Base-by-base conservation (phyloP, 2,113 vertebrate species). In the Sciurus niger region DNA sequence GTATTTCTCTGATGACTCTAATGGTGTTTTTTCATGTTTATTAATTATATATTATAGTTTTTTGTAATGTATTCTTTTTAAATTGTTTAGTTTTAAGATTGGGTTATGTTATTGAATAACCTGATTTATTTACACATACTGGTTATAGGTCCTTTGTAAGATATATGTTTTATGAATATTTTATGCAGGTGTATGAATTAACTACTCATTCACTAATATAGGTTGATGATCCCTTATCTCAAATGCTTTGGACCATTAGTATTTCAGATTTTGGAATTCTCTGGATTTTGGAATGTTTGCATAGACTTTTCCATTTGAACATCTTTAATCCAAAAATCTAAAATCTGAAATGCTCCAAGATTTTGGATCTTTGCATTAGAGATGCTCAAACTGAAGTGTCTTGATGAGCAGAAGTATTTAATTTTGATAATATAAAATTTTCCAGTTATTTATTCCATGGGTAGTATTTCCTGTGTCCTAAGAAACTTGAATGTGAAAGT, bases 81-180 rank as follows among this genome's bases (percentile, higher is more conserved):
- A 76, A 96, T 2, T 76, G 2, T 1, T 34, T 20, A 43, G 30
- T 77, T 88, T 40, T 18, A 12, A 84, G 90, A 83, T 77, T 22
- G 3, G 43, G 5, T n/a, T 94, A 16, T 85, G 88, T 78, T 74
- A 60, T 82, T 84, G 4, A 86, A 1, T 78, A 88, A 43, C 7
- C 51, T 24, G 0, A 53, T 73, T 85, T 78, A 4, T 79, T 84
- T 91, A 73, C 78, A 53, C 30, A 34, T 53, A 91, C 32, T 55
- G 24, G 25, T 22, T 80, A 90, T 79, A 8, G 70, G 17, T 76
- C 8, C n/a, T 96, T 89, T 88, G 20, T 74, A 65, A 87, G 43
- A 77, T 83, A 12, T 63, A 85, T 22, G 30, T 63, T 82, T 72
- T 70, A 63, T 77, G 17, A 63, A 74, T 67, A 88, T 95, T 94